Evolutionary conservation across 2,888 invertebrate species (phyloP).

Genomic region (Sclerodermus sp.): DNA sequence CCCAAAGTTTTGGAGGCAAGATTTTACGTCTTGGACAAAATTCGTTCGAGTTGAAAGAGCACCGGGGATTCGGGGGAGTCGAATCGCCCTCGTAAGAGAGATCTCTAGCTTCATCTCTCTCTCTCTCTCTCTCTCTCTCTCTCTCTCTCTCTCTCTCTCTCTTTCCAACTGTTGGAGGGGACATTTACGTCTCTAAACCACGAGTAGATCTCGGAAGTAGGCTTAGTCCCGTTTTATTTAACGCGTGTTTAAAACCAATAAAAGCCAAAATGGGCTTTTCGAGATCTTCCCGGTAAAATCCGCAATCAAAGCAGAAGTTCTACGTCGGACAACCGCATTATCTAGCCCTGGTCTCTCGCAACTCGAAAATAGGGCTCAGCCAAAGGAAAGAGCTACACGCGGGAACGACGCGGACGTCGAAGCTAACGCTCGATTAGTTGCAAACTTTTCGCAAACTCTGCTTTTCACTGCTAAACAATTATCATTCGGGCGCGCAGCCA

Average conservation of each 20-base stretch:
- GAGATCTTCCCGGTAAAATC: slow-evolving; percentile 20
- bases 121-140: too few species aligned
- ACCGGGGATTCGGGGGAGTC: too few species aligned
- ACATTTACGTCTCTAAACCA: slow-evolving; percentile 37
- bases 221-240: slow-evolving; percentile 55
- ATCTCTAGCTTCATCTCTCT: too few species aligned
- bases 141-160: too few species aligned
- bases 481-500: slow-evolving; percentile 26
- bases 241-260: slow-evolving; percentile 57
- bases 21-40: too few species aligned
- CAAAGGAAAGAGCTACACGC: background rate
- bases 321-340: slow-evolving; percentile 38
- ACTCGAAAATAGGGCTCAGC: background rate
- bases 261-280: slow-evolving; percentile 26
- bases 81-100: too few species aligned
- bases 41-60: too few species aligned
- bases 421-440: slow-evolving; percentile 29
- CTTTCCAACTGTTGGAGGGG: too few species aligned
- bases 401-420: background rate
- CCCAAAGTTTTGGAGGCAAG: too few species aligned
- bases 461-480: slow-evolving; percentile 27
- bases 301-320: slow-evolving; percentile 43
- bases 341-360: slow-evolving; percentile 10
- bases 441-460: slow-evolving; percentile 28
- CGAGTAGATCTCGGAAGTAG: slow-evolving; percentile 22